phyloP scores from a whole-genome alignment of 2,113 vertebrate species.

The Rhabdomys dilectus region DNA sequence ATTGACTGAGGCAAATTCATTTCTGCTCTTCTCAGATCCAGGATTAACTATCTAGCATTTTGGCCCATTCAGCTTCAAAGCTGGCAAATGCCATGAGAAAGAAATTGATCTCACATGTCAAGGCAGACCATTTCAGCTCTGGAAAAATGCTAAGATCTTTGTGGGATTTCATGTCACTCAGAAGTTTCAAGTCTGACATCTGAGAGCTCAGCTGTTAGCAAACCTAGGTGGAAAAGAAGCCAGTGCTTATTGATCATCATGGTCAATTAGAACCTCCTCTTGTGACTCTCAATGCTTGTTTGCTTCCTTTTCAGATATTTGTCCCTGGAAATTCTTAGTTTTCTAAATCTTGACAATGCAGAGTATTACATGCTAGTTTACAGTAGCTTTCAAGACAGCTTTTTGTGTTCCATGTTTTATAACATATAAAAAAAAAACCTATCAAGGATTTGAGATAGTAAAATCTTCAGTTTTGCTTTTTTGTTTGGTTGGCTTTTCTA shows the following conservation, averaged over 20 bases:
- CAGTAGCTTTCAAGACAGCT: not conserved
- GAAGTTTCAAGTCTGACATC: not conserved
- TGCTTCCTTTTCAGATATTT: constrained; percentile 7
- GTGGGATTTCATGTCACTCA: not conserved
- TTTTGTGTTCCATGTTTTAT: not conserved
- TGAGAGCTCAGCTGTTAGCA: not conserved
- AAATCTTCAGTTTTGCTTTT: not conserved
- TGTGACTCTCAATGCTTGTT: not conserved
- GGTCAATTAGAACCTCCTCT: not conserved
- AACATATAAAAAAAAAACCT: constrained; percentile 7
- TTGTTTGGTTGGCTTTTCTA: not conserved
- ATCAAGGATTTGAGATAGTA: not conserved
- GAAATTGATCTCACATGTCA: not conserved
- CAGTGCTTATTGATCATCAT: not conserved
- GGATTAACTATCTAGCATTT: not conserved
- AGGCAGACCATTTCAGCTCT: not conserved
- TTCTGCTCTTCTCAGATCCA: not conserved
- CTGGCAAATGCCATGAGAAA: not conserved
- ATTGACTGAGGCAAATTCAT: not conserved
- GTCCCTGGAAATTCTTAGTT: not conserved
- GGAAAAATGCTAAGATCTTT: not conserved
- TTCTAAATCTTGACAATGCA: not conserved
- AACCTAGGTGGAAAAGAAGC: not conserved
- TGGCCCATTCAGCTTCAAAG: not conserved
- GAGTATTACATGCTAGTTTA: not conserved